Percentiles rank a stretch among this genome's conserved stretches.
Evolutionary conservation across 2,113 vertebrate genomes (phyloP).

Genomic region (Fulica atra): DNA sequence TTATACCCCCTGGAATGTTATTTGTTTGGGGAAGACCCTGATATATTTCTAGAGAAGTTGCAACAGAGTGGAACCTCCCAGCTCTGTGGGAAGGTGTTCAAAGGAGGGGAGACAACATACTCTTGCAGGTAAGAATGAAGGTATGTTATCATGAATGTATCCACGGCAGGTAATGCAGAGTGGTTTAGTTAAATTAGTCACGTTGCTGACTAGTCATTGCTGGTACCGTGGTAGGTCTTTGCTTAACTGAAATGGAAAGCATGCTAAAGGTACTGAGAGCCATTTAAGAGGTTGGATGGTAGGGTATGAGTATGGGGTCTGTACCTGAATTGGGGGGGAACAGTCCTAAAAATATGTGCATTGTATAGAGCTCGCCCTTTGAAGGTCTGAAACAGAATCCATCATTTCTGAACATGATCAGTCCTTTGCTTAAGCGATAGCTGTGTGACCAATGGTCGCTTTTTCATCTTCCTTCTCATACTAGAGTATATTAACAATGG

Average conservation of each 20-base stretch:
- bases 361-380: not conserved
- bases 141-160: not conserved
- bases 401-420: not conserved
- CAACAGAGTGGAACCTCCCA: conserved; percentile 87
- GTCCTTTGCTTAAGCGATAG: not conserved
- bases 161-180: not conserved
- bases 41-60: conserved; percentile 87
- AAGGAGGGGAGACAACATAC: conserved; percentile 96
- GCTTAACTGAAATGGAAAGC: not conserved
- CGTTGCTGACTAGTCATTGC: not conserved
- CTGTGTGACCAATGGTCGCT: not conserved
- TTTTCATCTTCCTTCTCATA: not conserved
- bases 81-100: conserved; percentile 95
- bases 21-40: conserved; percentile 91
- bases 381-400: not conserved
- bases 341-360: not conserved
- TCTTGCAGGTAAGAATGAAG: conserved; percentile 89
- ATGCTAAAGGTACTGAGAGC: not conserved
- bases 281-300: not conserved
- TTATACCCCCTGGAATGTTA: conserved; percentile 89
- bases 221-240: not conserved
- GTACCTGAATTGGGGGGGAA: not conserved
- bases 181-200: not conserved
- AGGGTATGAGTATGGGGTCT: not conserved
- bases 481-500: not conserved